phyloP scores from a whole-genome alignment of 1,140 invertebrate genomes.

The Musca domestica region DNA sequence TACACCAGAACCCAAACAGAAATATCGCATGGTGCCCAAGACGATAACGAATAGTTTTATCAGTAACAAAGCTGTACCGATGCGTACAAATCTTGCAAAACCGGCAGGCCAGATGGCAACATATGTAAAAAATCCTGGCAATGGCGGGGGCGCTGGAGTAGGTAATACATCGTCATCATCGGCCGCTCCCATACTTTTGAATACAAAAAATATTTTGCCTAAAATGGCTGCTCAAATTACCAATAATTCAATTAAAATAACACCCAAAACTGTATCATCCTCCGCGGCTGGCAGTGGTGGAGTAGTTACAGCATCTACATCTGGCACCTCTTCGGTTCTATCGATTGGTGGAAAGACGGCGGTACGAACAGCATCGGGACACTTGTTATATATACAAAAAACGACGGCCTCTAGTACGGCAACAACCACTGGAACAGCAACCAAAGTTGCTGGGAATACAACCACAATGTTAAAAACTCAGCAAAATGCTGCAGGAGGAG shows the following conservation, averaged over 20 bases:
- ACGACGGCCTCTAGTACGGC: not conserved
- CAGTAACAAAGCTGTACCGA: not conserved
- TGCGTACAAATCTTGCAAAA: not conserved
- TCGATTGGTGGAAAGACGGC: constrained; percentile 21
- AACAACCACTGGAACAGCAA: constrained; percentile 6
- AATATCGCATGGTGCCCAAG: constrained; percentile 1
- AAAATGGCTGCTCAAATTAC: constrained; percentile 1
- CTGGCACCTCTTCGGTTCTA: not conserved
- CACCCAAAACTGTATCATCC: constrained; percentile 14
- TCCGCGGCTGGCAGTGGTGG: not conserved
- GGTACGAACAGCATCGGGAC: constrained; percentile 24
- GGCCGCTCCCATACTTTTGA: constrained; percentile 16
- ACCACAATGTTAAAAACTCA: not conserved
- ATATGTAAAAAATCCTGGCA: too few relatives aligned
- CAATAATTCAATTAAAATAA: constrained; percentile 19
- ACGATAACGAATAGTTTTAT: not conserved
- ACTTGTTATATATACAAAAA: constrained; percentile 29
- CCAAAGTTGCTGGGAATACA: not conserved
- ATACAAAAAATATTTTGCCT: constrained; percentile 24
- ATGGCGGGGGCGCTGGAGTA: not conserved
- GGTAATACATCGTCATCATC: not conserved
- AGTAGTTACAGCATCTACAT: not conserved
- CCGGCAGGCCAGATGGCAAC: too few relatives aligned
- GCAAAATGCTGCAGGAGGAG: not conserved
- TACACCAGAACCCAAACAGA: constrained; percentile 38